These are phyloP conservation scores for Indicator indicator DNA, from an alignment of 2,113 vertebrate species.

Conservation along the genomic window DNA sequence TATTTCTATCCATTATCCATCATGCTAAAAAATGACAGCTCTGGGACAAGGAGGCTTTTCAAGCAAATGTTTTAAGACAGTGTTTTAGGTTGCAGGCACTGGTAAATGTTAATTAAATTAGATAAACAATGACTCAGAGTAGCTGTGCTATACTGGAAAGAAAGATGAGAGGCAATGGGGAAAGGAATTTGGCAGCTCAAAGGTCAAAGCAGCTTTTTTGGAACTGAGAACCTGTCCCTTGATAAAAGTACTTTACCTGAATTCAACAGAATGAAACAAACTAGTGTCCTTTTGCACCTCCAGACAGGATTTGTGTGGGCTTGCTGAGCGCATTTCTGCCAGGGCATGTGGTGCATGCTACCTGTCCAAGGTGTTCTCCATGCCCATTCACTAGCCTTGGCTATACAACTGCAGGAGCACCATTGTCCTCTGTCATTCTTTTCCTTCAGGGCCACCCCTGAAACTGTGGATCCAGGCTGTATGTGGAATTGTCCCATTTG, in stretches of 20 bases:
- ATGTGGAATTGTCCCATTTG: rapidly evolving
- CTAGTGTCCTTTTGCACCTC: neutral
- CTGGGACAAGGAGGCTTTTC: slow-evolving; percentile 79
- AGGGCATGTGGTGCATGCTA: rapidly evolving
- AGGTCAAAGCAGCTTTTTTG: slow-evolving; percentile 55
- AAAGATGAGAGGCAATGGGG: slow-evolving; percentile 44
- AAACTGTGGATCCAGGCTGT: neutral
- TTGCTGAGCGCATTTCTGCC: neutral
- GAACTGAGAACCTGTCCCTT: slow-evolving; percentile 36
- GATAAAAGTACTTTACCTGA: slow-evolving; percentile 22
- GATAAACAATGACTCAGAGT: slow-evolving; percentile 81
- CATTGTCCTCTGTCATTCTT: neutral
- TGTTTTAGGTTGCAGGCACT: slow-evolving; percentile 77
- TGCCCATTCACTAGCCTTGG: neutral
- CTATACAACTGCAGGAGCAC: neutral
- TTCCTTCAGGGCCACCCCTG: neutral
- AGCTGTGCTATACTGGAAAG: slow-evolving; percentile 65
- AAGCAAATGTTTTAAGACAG: slow-evolving; percentile 83
- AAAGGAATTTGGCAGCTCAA: slow-evolving; percentile 62
- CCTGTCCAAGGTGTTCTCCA: neutral
- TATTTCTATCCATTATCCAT: slow-evolving; percentile 83
- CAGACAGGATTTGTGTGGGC: neutral
- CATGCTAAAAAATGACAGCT: slow-evolving; percentile 81
- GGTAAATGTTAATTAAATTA: slow-evolving; percentile 83
- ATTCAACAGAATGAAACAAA: neutral